Base-by-base conservation (phyloP, 2,113 vertebrate species). In the Tretioscincus oriximinensis region DNA sequence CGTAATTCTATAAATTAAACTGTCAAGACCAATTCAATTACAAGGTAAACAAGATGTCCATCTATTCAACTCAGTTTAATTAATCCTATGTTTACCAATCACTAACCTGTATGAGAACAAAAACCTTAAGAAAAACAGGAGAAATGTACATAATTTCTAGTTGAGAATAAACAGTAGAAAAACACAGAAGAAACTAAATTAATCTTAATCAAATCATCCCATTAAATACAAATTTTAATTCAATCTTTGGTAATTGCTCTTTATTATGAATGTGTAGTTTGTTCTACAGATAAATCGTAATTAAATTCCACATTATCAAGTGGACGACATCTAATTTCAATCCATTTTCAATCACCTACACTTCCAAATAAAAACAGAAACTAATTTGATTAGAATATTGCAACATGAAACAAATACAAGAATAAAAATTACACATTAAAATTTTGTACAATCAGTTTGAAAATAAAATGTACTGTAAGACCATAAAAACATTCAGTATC, bases 1-100 rank as follows among this genome's bases (percentile, higher is more conserved):
- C 45, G 68, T 28, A 76, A 77, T 76, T 58, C 87, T 90, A 86
- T 84, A 87, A 90, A 93, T 88, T 47, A 73, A 88, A 82, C 73
- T 8, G 22, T 75, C 80, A 70, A 78, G 84, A 81, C 75, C 90
- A 84, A 82, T 80, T 82, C 87, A 78, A 3, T 24, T 31, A 58
- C 54, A 58, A 58, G 54, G 14, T 58, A 85, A 88, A 63, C 67
- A 77, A 86, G 82, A 41, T 81, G 90, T 73, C 86, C 86, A 86
- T 61, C 87, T 85, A 64, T 58, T 82, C 78, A 77, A 73, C 81
- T 82, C 11, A 58, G 54, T 58, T 58, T 58, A 58, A 11, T 73
- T 77, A 77, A 81, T 60, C 20, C 35, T 20, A 45, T 82, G 70
- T 78, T 77, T 61, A 58, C 68, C 49, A 81, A 75, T 72, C 81